Evolutionary conservation across 2,888 invertebrate genomes (phyloP), one percentile per base, ranked within the genome.

Genomic region (Alsophila aescularia): DNA sequence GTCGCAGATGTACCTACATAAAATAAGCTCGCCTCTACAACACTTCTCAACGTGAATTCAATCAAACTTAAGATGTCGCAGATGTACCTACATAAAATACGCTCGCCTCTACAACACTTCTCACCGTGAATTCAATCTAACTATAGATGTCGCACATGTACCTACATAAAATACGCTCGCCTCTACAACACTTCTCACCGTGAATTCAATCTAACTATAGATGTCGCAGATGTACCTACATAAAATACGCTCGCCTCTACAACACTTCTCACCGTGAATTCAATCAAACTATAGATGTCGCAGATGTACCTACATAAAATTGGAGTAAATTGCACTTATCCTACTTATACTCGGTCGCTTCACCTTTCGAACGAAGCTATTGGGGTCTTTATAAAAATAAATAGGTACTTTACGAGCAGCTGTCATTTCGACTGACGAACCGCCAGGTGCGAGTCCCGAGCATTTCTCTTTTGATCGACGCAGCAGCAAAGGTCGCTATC

Each of bases 391-490:
- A 44, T 45, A 61, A 63, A 59, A 67, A 64, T 62, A 60, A 66
- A 69, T 66, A 24, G 56, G 61, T 58, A 56, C 50, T 50, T 47
- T 58, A 67, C 65, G 64, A 69, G 77, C 85, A 85, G 83, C 85
- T 85, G 85, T 72, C 74, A 70, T 66, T 69, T 64, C 49, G 40
- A 49, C 54, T 58, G 44, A 57, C 51, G 51, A 60, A 62, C 51
- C 67, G 80, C 83, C 82, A 77, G 77, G 76, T 77, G 77, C 60
- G 64, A 53, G 62, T 59, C 62, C 60, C 60, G 55, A 47, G 42
- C 58, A 55, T 55, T 60, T 59, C 59, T 54, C 55, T 53, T 59
- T 57, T 55, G 48, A 55, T 53, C 55, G 50, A 31, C 36, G 41
- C 57, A 53, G 32, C 48, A 58, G 48, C 48, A 51, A 45, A 52